Evolutionary conservation across 1,140 invertebrate genomes (phyloP), one percentile per base, ranked within the genome.

Genomic region (Brachionus manjavacas): DNA sequence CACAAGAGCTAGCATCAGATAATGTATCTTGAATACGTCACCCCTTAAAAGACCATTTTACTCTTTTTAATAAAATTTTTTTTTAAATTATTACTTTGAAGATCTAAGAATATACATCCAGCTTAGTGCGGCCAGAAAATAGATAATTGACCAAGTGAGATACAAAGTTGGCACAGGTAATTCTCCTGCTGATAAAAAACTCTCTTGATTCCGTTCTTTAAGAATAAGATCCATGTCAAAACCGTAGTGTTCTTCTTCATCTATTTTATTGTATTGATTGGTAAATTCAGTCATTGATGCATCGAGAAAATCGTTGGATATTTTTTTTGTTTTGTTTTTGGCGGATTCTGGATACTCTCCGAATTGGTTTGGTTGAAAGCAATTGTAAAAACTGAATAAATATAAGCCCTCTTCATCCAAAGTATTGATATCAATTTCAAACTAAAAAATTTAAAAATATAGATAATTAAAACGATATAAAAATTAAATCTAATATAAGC

Each of bases 181-280:
- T 90, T 98, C 95, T 1, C 96, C 96, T 8, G 96, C 96, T n/a
- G 96, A 98, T 16, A 99, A 90, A 87, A 93, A 99, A 88, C 95
- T 98, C 28, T 93, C 92, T 74, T 91, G 91, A 88, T 97, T 97
- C 85, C 93, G 94, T 85, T 91, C 91, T 6, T 87, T 92, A 86
- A 97, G 94, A 88, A 94, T 92, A 86, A 96, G 92, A 86, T 91
- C 91, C 86, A 94, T 92, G 88, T 93, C 92, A 39, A 93, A 88
- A 35, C 90, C 85, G 9, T 91, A 89, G 11, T 87, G 86, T 1
- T 87, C 85, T 4, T 31, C 84, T 4, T 91, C 87, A 49, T 91
- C 91, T 31, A 88, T 86, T 85, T 93, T 93, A 88, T 94, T 49
- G 20, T 76, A 76, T 81, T 35, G 55, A 80, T 31, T 41, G 11